phyloP scores from a whole-genome alignment of 2,888 invertebrate species.

The Gerosis bhagava region DNA sequence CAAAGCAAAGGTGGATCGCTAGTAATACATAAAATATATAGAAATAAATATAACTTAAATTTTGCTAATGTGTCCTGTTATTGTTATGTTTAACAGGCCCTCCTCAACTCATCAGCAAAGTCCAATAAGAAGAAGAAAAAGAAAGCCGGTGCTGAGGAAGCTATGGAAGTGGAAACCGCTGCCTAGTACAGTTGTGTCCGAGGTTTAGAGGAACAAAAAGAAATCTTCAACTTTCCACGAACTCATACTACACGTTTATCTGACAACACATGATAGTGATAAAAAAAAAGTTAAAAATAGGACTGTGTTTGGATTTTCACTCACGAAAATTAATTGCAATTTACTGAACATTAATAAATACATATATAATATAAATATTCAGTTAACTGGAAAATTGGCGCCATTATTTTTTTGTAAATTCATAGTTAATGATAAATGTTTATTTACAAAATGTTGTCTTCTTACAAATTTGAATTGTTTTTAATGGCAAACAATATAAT shows the following conservation, averaged over 20 bases:
- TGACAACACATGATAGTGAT: conserved; percentile 21
- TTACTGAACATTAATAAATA: too few relatives aligned
- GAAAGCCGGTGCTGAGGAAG: conserved; percentile 84
- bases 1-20: too few relatives aligned
- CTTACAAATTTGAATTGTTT: conserved; percentile 23
- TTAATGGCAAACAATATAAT: conserved; percentile 19
- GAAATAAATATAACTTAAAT: too few relatives aligned
- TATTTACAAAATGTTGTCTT: conserved; percentile 32
- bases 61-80: too few relatives aligned
- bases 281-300: conserved; percentile 12
- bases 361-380: too few relatives aligned
- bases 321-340: conserved; percentile 14
- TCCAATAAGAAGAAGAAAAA: conserved; percentile 96
- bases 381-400: too few relatives aligned
- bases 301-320: conserved; percentile 14
- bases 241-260: conserved; percentile 17
- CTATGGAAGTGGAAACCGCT: conserved; percentile 83
- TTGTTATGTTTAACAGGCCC: too few relatives aligned
- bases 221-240: conserved; percentile 27
- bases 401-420: conserved; percentile 30
- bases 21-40: too few relatives aligned
- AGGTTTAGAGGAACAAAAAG: conserved; percentile 18
- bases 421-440: conserved; percentile 34
- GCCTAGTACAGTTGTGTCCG: conserved; percentile 52
- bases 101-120: conserved; percentile 91